These are phyloP conservation scores for Plectrocnemia conspersa DNA, from an alignment of 1,140 invertebrate genomes.

Conservation along the genomic window DNA sequence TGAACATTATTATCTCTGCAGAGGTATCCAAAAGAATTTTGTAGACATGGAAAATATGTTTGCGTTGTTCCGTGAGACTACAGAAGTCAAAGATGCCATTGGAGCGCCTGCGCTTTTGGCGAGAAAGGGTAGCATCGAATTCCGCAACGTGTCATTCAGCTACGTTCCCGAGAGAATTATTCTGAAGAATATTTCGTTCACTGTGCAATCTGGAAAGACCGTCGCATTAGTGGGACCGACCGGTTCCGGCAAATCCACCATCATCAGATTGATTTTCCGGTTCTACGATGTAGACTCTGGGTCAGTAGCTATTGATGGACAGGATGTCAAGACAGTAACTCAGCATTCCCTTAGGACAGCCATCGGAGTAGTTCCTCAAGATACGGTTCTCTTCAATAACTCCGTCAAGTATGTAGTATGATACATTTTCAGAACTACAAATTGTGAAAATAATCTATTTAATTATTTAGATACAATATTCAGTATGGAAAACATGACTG, in stretches of 20 bases:
- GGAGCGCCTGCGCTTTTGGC: constrained; percentile 69
- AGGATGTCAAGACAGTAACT: constrained; percentile 76
- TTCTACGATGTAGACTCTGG: constrained; percentile 92
- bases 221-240: constrained; percentile 85
- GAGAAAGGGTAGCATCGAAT: constrained; percentile 76
- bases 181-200: constrained; percentile 80
- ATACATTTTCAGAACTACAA: too few relatives aligned
- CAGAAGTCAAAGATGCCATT: constrained; percentile 80
- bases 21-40: constrained; percentile 94
- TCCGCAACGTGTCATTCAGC: constrained; percentile 82
- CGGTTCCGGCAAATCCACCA: constrained; percentile 92
- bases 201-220: constrained; percentile 83
- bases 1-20: too few relatives aligned
- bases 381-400: constrained; percentile 96
- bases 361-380: constrained; percentile 94
- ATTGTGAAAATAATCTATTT: background rate
- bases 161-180: constrained; percentile 80
- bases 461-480: constrained; percentile 79
- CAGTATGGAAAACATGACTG: constrained; percentile 82
- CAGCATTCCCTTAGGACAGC: constrained; percentile 70
- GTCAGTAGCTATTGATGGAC: constrained; percentile 78
- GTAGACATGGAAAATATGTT: constrained; percentile 99
- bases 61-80: constrained; percentile 80
- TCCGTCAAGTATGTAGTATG: constrained; percentile 61
- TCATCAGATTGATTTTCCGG: constrained; percentile 87